Evolutionary conservation across 2,888 invertebrate species (phyloP), one percentile per base, ranked within the genome.

Genomic region (Philereme transversata): DNA sequence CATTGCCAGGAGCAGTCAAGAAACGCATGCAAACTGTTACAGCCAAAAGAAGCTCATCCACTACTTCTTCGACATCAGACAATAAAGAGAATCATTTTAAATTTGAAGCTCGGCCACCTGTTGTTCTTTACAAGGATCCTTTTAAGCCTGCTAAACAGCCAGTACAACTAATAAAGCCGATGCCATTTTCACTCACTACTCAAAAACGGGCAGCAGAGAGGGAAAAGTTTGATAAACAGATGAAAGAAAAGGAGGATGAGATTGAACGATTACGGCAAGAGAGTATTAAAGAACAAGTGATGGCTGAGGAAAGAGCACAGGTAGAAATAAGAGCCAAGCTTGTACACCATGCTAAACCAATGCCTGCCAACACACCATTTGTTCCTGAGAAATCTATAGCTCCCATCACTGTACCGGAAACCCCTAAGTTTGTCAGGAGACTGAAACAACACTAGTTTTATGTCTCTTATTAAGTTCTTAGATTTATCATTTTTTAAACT

Each of bases 81-180:
- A 88, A 90, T 57, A 92, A 93, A 77, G 91, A 92, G 60, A 92
- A 92, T 48, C 57, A 71, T 61, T 57, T 75, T 0, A 90, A 85
- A 52, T 96, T 96, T 84, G 95, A 94, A 81, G 96, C 96, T 2
- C 88, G 90, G 52, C 94, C 94, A 33, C 88, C 95, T 0, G 79
- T 78, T n/a, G 95, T 95, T 4, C 82, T 95, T 0, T 87, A 93
- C 51, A 94, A 94, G 71, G 92, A 94, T 71, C 95, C 96, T 0
- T 96, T 96, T 74, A 91, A 94, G 56, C 95, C 96, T 4, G 86
- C 93, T 35, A 90, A 92, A 57, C 82, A 88, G 11, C 82, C 87
- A 22, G 81, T 86, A 40, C 90, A 93, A 3, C 64, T 91, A 5
- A 71, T 87, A 0, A 92, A 90, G 75, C 75, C 87, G 5, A 82